Evolutionary conservation across 2,113 vertebrate species (phyloP), one percentile per base, ranked within the genome.

Genomic region (Seriola quinqueradiata): DNA sequence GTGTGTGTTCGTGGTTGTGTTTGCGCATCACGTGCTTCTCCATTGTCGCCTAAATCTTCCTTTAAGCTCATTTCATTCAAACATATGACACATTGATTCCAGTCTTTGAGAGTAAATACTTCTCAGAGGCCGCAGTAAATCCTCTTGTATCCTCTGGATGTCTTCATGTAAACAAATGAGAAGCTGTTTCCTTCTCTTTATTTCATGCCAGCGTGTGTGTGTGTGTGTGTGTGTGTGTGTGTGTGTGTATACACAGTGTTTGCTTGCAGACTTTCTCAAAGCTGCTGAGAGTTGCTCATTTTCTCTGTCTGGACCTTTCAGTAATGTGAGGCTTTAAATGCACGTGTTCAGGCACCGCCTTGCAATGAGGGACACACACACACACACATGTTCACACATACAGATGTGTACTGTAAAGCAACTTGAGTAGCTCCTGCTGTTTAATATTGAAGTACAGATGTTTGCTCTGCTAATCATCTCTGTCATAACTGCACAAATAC

Each of bases 271-370:
- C 86, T 36, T 61, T 70, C 38, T 72, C 66, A 69, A 23, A 86
- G 75, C 72, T 10, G 66, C 21, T 25, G 6, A 66, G 48, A 85
- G 36, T 64, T 77, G 70, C 64, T 89, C 32, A 86, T 92, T 90
- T 91, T 89, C 77, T 83, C 69, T 52, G 66, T 77, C 85, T 73
- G 36, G 9, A 60, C 73, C 77, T 77, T 77, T 59, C 48, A 25
- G 74, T 91, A 91, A 91, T 92, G 66, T 77, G 69, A 81, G 90
- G 90, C 72, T 88, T 87, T 4, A 73, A 23, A 60, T 34, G 32
- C 75, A 73, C 72, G 9, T 68, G 76, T 84, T 67, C 19, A 50
- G 79, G 36, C 70, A 8, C 87, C 16, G 83, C 82, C 90, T 74
- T 40, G 12, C 59, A 71, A 6, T 25, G 69, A 25, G 0, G 23